Base-by-base conservation (phyloP, 2,888 invertebrate genomes). In the Nasonovia ribisnigri region DNA sequence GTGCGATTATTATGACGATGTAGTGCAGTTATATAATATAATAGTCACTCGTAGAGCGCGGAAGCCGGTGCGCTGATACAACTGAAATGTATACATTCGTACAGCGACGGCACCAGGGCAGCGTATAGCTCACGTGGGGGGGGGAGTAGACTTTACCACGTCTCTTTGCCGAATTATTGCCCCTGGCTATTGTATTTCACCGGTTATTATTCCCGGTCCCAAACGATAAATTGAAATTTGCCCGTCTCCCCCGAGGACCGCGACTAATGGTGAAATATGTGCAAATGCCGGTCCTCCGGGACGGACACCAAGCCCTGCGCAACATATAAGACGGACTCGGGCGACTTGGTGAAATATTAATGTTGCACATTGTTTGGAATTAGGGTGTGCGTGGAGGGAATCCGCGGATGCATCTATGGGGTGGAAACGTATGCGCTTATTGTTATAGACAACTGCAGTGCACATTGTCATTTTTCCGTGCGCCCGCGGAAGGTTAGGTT, bases 261-360 rank as follows among this genome's bases (percentile, higher is more conserved):
- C 86, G 93, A 51, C 93, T 93, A 93, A 93, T 93, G 93, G 93
- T 93, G 90, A 93, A 93, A 93, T 93, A 93, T 93, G 93, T 86
- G 67, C 90, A 87, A 93, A 93, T 46, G 90, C 24, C 11, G n/a
- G 90, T 90, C 93, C 93, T 90, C 60, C 84, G 93, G 90, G 93
- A 93, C 93, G 67, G 54, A 84, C 90, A 57, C 57, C 48, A 6
- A n/a, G 57, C 84, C 87, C 84, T 26, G 57, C 67, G n/a, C 84
- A 87, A 46, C 88, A 43, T 36, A 46, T 90, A 93, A 93, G 89
- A 93, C 48, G 93, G 60, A 93, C 89, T 43, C 42, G 77, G 88
- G 77, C 77, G 88, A 92, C 92, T 84, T 54, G 93, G 93, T 93
- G 93, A 90, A 93, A 93, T 93, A 93, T 93, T 93, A 93, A 93